Conservation (phyloP, 1,140 invertebrate species). For the Zaprionus tsacasi region DNA sequence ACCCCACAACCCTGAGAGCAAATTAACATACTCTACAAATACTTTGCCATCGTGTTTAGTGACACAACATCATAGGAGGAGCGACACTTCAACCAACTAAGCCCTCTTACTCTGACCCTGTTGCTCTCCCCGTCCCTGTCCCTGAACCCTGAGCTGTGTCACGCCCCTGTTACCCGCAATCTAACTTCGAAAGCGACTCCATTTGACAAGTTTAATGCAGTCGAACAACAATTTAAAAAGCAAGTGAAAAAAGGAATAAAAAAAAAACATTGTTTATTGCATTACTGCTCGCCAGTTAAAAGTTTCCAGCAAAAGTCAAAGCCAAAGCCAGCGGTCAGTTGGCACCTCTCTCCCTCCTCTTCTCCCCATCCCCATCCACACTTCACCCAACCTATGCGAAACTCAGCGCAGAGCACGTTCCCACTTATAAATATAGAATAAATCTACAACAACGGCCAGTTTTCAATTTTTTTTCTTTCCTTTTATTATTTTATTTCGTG, state of each 20-base stretch:
- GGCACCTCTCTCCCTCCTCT: background rate
- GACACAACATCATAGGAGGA: conserved; percentile 54
- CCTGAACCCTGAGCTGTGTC: conserved; percentile 1
- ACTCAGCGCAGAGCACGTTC: conserved; percentile 16
- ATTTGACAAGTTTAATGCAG: conserved; percentile 80
- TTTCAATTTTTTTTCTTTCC: conserved; percentile 8
- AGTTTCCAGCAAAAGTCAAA: conserved; percentile 58
- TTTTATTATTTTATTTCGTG: background rate
- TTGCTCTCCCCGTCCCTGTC: background rate
- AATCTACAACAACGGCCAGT: conserved; percentile 28
- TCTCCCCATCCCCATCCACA: background rate
- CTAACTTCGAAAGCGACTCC: conserved; percentile 73
- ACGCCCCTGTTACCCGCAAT: conserved; percentile 55
- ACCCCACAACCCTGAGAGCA: conserved; percentile 34
- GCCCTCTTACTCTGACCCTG: conserved; percentile 13
- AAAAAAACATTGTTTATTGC: conserved; percentile 65
- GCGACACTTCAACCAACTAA: background rate
- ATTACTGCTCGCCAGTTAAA: conserved; percentile 69
- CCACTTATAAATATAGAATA: conserved; percentile 67
- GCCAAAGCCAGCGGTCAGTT: conserved; percentile 31
- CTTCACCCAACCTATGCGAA: background rate
- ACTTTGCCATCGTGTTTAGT: conserved; percentile 53
- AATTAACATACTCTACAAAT: conserved; percentile 56
- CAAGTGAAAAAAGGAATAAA: background rate
- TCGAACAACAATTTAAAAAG: conserved; percentile 68